Percentiles rank a stretch among this genome's conserved stretches.
Conservation (phyloP, 2,113 vertebrate species). For the Pao palembangensis region DNA sequence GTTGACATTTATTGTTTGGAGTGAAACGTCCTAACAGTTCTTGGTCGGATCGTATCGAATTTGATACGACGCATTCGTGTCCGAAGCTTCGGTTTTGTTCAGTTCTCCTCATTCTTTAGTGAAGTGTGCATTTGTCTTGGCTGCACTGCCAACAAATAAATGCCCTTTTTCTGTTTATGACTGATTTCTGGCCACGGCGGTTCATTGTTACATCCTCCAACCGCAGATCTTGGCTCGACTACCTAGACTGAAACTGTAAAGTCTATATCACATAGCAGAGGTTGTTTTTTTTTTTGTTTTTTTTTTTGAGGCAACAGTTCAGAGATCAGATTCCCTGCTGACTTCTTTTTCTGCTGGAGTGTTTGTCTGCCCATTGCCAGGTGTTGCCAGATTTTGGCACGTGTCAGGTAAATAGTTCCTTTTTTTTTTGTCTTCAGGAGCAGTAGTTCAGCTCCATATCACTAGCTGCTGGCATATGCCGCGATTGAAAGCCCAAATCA, state of each 20-base stretch:
- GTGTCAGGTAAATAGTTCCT: neutral
- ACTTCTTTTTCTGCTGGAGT: neutral
- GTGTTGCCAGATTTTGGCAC: constrained; percentile 7
- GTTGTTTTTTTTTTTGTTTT: neutral
- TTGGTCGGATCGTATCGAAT: neutral
- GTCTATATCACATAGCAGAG: neutral
- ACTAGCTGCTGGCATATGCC: constrained; percentile 48
- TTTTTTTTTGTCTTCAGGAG: constrained; percentile 17
- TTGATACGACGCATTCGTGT: neutral
- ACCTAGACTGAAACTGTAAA: neutral
- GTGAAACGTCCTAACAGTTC: neutral
- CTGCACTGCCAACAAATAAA: neutral
- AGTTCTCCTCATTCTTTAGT: neutral
- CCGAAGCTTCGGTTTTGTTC: neutral
- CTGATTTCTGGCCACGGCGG: neutral
- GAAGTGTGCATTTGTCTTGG: neutral
- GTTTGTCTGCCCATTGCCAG: constrained; percentile 18
- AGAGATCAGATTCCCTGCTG: constrained; percentile 10
- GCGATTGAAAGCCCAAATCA: constrained; percentile 55
- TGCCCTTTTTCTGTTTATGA: neutral
- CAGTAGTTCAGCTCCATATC: constrained; percentile 54
- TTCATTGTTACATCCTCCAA: constrained; percentile 1
- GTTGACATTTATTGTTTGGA: neutral
- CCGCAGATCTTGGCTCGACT: neutral
- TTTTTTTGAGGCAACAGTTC: neutral